Evolutionary conservation across 92 coral and sea anemone species (phyloP).

Genomic region (Porites cylindrica): DNA sequence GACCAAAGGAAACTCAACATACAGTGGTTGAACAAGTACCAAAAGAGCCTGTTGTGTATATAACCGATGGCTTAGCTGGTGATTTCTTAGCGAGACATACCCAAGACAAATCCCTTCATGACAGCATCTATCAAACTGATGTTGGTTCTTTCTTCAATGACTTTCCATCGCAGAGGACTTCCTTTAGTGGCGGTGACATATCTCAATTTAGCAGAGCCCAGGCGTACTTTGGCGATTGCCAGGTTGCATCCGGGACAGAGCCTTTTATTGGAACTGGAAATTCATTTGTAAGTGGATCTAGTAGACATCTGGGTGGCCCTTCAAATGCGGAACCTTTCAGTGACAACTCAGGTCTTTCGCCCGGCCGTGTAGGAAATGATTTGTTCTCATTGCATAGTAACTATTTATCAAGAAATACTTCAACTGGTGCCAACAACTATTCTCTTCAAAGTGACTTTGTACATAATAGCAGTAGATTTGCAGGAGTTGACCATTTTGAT

Average conservation of each 20-base stretch:
- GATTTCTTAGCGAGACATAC: conserved; percentile 24
- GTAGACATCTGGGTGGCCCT: background rate
- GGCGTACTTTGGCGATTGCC: conserved; percentile 1
- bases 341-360: background rate
- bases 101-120: conserved; percentile 18
- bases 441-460: background rate
- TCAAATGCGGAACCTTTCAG: background rate
- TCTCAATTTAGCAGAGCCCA: background rate
- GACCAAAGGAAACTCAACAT: conserved; percentile 10
- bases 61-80: conserved; percentile 1
- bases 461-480: background rate
- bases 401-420: background rate
- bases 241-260: background rate
- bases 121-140: background rate
- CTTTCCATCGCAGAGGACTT: background rate
- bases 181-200: background rate
- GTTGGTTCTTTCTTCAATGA: background rate
- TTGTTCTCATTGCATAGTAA: background rate
- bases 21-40: background rate
- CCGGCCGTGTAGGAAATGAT: background rate
- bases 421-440: background rate
- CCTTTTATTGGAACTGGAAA: background rate
- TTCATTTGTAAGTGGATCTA: background rate
- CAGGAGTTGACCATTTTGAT: background rate
- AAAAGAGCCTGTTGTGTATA: background rate